phyloP scores from a whole-genome alignment of 2,888 invertebrate genomes.

The Coleophora deauratella region DNA sequence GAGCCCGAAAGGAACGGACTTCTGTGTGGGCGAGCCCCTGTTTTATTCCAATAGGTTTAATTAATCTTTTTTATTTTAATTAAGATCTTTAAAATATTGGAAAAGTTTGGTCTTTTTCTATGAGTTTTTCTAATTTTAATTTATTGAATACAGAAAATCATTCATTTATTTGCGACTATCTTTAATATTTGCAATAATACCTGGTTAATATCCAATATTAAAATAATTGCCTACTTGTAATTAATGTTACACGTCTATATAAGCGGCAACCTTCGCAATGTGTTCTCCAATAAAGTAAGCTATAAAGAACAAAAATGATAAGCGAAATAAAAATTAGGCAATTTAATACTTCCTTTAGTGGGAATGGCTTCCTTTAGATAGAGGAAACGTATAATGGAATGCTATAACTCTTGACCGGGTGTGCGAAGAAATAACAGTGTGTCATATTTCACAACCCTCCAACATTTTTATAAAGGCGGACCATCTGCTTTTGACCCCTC shows the following conservation, averaged over 20 bases:
- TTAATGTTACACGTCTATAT: too few relatives aligned
- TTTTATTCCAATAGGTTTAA: conserved; percentile 19
- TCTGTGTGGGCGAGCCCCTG: conserved; percentile 30
- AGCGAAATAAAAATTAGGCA: conserved; percentile 59
- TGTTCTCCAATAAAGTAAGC: too few relatives aligned
- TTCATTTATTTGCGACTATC: too few relatives aligned
- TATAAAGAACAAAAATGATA: not conserved
- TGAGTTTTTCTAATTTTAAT: too few relatives aligned
- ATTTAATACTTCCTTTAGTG: conserved; percentile 67
- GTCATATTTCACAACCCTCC: conserved; percentile 75
- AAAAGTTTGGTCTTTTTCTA: too few relatives aligned
- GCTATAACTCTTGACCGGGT: conserved; percentile 75
- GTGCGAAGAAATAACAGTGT: conserved; percentile 74
- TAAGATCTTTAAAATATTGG: too few relatives aligned
- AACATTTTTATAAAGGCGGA: conserved; percentile 74
- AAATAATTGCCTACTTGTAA: too few relatives aligned
- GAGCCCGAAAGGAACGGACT: conserved; percentile 47
- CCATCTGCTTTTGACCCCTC: conserved; percentile 75
- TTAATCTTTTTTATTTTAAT: not conserved
- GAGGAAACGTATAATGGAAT: conserved; percentile 73
- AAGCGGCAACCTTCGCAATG: too few relatives aligned
- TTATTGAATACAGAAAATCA: too few relatives aligned
- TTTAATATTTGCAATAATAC: too few relatives aligned
- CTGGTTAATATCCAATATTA: too few relatives aligned
- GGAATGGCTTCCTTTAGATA: conserved; percentile 73